Percentiles rank a stretch among this genome's conserved stretches.
These are phyloP conservation scores for Takifugu flavidus DNA, from an alignment of 2,113 vertebrate genomes.

Conservation along the genomic window DNA sequence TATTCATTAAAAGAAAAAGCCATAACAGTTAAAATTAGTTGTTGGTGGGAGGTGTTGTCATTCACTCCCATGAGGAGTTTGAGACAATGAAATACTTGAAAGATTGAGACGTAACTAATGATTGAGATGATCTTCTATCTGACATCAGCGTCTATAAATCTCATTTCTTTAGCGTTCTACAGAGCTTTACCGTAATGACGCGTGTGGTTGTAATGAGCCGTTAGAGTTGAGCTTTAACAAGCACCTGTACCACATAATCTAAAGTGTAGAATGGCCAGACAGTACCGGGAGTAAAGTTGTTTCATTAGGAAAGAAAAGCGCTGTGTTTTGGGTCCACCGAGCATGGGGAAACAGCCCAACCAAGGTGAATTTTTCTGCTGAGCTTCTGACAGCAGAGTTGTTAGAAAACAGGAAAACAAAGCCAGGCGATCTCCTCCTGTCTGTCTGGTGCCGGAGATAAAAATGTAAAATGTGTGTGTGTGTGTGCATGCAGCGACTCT, in stretches of 20 bases:
- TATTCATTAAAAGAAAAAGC: too few species aligned
- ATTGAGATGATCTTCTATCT: too few species aligned
- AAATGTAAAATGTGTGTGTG: slow-evolving; percentile 44
- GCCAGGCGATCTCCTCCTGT: slow-evolving; percentile 59
- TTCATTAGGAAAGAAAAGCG: slow-evolving; percentile 46
- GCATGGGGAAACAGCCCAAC: slow-evolving; percentile 42
- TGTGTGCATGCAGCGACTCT: slow-evolving; percentile 51
- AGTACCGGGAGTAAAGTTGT: slow-evolving; percentile 26
- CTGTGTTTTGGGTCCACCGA: slow-evolving; percentile 50
- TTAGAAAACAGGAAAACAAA: slow-evolving; percentile 68
- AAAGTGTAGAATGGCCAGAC: slow-evolving; percentile 4
- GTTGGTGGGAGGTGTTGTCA: too few species aligned
- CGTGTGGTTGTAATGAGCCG: too few species aligned
- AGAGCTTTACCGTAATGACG: too few species aligned
- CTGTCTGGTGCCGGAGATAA: slow-evolving; percentile 63
- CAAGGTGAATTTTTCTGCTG: slow-evolving; percentile 55
- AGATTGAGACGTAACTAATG: too few species aligned
- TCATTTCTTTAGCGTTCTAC: too few species aligned
- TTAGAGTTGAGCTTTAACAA: too few species aligned
- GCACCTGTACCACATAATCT: background rate
- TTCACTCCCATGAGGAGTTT: too few species aligned
- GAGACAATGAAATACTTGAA: too few species aligned
- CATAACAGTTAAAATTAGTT: too few species aligned
- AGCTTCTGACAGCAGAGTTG: slow-evolving; percentile 57
- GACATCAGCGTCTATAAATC: too few species aligned